Percentiles rank a stretch among this genome's conserved stretches.
Evolutionary conservation across 2,113 vertebrate genomes (phyloP).

Genomic region (Ptyas mucosa): DNA sequence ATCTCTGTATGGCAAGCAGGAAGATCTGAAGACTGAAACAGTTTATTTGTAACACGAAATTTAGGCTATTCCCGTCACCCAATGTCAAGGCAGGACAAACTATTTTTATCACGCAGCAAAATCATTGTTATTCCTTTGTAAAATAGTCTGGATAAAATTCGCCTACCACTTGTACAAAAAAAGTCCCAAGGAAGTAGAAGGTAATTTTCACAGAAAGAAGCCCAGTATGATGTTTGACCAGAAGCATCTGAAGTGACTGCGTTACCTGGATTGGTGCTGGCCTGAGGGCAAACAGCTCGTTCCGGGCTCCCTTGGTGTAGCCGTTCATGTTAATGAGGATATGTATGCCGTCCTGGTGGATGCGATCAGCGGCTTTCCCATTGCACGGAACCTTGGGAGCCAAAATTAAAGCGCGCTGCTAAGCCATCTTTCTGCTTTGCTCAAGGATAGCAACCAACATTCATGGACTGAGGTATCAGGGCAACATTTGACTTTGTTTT

Average conservation of each 20-base stretch:
- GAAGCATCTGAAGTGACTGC: background rate
- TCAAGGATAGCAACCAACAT: background rate
- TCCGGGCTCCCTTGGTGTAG: conserved; percentile 96
- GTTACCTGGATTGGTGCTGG: conserved; percentile 93
- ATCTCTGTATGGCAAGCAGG: background rate
- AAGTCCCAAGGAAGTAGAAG: background rate
- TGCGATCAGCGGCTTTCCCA: conserved; percentile 96
- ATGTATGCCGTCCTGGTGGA: conserved; percentile 95
- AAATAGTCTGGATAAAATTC: background rate
- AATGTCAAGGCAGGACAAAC: background rate
- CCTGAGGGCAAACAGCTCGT: conserved; percentile 93
- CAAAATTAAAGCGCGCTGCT: background rate
- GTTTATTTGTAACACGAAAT: too few relatives aligned
- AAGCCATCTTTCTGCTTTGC: background rate
- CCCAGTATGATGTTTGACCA: background rate
- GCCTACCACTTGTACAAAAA: background rate
- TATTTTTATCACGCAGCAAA: background rate
- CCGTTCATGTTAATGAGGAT: conserved; percentile 99
- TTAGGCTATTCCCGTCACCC: background rate
- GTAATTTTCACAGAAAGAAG: background rate
- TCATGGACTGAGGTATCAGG: background rate
- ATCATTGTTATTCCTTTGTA: background rate
- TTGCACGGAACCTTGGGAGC: conserved; percentile 89
- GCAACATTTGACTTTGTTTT: background rate
- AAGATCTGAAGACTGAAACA: background rate